Base-by-base conservation (phyloP, 1,140 invertebrate species). In the Pteromalus puparum region DNA sequence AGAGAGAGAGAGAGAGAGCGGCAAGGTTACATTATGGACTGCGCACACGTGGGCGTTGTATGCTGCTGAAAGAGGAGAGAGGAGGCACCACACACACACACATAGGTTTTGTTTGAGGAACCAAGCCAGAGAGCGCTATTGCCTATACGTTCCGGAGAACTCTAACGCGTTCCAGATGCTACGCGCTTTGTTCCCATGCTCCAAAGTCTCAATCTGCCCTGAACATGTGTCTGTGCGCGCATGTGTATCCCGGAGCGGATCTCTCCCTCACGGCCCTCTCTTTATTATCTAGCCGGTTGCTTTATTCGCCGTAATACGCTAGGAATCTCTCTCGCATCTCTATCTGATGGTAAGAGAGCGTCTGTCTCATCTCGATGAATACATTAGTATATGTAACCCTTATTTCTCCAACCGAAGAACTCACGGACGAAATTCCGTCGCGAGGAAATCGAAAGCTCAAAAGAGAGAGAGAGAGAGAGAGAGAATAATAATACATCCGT, bases 141-240 rank as follows among this genome's bases (percentile, higher is more conserved):
- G 53, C 18, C 53, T 86, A 68, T 38, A 30, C 80, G 74, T 84
- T 87, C 86, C 88, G 88, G 87, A 89, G 85, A 88, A 89, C 87
- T 90, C 90, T 92, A 92, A 92, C 90, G 90, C 91, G 90, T 91
- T 92, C 92, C 91, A 92, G 91, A 92, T 92, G 91, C 90, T 90
- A 88, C 81, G 53, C 13, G 67, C 89, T 91, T 92, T 92, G 91
- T 92, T 92, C 91, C 88, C 91, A 90, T 90, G 88, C 86, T 73
- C 87, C 87, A 61, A 61, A 61, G 53, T 61, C 53, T 61, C 53
- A 61, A 61, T 61, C 53, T 61, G 53, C 53, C 53, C 53, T 6
- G 18, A 61, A 61, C 53, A 61, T 61, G 53, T 61, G 53, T 61
- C 53, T n/a, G 53, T 61, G 76, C 86, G 77, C 26, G 70, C 85